Conservation (phyloP, 2,888 invertebrate genomes). For the Hirtodrosophila alboralis region DNA sequence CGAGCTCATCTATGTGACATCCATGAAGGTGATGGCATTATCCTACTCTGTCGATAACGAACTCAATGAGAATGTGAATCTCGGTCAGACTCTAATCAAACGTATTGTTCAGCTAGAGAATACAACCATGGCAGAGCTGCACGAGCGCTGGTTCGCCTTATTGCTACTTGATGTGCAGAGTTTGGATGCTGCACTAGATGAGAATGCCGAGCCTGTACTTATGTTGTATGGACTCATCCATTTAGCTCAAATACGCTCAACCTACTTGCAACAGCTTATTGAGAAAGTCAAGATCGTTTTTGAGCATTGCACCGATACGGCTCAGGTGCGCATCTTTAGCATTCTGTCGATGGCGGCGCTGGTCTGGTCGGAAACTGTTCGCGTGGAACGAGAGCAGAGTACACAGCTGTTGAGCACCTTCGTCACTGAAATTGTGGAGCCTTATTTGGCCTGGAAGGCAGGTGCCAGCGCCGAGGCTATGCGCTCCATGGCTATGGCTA, state of each 20-base stretch:
- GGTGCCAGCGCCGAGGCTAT: slow-evolving; percentile 82
- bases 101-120: slow-evolving; percentile 55
- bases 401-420: slow-evolving; percentile 66
- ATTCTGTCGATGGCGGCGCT: slow-evolving; percentile 81
- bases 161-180: slow-evolving; percentile 77
- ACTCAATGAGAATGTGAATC: slow-evolving; percentile 30
- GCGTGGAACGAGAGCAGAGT: slow-evolving; percentile 58
- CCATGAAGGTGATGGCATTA: slow-evolving; percentile 81
- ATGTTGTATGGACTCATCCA: slow-evolving; percentile 81
- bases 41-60: slow-evolving; percentile 56
- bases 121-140: slow-evolving; percentile 58
- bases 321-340: slow-evolving; percentile 82
- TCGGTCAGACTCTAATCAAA: slow-evolving; percentile 57
- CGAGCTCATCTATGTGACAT: slow-evolving; percentile 71
- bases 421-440: slow-evolving; percentile 72
- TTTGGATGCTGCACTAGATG: slow-evolving; percentile 80
- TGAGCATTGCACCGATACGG: slow-evolving; percentile 75
- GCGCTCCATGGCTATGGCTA: slow-evolving; percentile 83
- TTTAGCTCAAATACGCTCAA: slow-evolving; percentile 70
- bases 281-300: slow-evolving; percentile 76
- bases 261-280: slow-evolving; percentile 72
- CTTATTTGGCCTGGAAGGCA: slow-evolving; percentile 81
- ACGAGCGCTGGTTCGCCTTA: slow-evolving; percentile 70
- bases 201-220: slow-evolving; percentile 80
- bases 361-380: slow-evolving; percentile 75